These are phyloP conservation scores for Myxocyprinus asiaticus DNA, from an alignment of 2,113 vertebrate genomes.

Conservation along the genomic window DNA sequence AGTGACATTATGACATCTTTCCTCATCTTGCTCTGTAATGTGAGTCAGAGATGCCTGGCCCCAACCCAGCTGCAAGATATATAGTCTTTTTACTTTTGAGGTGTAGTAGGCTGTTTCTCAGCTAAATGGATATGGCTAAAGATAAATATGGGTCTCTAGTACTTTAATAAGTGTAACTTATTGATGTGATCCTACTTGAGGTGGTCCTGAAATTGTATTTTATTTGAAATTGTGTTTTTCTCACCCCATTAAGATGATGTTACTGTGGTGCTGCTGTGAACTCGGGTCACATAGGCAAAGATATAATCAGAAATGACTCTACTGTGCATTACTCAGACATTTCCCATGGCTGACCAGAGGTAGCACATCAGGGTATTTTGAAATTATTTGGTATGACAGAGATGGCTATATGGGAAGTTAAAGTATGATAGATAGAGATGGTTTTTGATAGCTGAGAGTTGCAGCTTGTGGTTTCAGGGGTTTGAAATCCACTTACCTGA, in stretches of 20 bases:
- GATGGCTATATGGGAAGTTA: background rate
- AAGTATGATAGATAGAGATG: constrained; percentile 11
- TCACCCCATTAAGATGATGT: background rate
- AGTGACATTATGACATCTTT: background rate
- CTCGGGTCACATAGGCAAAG: background rate
- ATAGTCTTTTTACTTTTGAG: background rate
- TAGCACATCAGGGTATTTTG: background rate
- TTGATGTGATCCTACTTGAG: background rate
- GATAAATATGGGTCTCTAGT: background rate
- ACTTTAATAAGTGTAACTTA: background rate
- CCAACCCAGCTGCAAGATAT: background rate
- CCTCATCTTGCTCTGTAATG: background rate
- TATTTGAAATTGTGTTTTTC: background rate
- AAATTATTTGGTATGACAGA: constrained; percentile 3
- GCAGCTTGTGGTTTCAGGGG: background rate
- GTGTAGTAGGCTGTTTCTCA: background rate
- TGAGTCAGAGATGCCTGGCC: background rate
- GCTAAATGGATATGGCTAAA: background rate
- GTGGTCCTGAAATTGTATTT: background rate
- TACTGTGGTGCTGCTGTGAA: background rate
- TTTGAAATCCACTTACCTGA: constrained; percentile 9
- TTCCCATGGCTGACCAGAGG: background rate
- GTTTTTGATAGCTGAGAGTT: constrained; percentile 10
- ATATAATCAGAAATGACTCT: background rate
- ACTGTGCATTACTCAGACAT: too few relatives aligned